Evolutionary conservation across 37 sponge, comb jelly and placozoan genomes (phyloP), one percentile per base, ranked within the genome.

Genomic region (Chondrilla cf. caribensis): DNA sequence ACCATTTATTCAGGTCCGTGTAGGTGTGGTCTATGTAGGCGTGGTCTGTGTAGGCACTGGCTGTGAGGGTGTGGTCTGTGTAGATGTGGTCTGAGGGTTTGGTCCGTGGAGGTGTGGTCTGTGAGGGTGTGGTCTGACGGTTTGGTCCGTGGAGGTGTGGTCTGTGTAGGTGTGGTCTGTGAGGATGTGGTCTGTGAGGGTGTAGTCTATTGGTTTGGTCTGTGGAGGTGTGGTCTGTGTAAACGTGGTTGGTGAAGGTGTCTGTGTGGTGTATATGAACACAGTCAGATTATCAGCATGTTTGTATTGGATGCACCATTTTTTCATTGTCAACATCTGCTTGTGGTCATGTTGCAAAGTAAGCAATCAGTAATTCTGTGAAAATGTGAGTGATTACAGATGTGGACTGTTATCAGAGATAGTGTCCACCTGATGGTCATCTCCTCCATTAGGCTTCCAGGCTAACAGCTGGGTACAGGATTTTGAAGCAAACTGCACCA

Each of bases 401-500:
- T n/a, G n/a, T n/a, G n/a, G n/a, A n/a, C n/a, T n/a, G n/a, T n/a
- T n/a, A n/a, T n/a, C n/a, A n/a, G n/a, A n/a, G n/a, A n/a, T n/a
- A n/a, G n/a, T n/a, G n/a, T n/a, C n/a, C n/a, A n/a, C n/a, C n/a
- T n/a, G n/a, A n/a, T n/a, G n/a, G n/a, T 29, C 64, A 9, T 15
- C 64, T 28, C 15, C 22, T 28, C 64, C 22, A 7, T 15, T 38
- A 91, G 88, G 91, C 91, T 14, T 81, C 91, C 25, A 32, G 91
- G n/a, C 85, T 91, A 59, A 91, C 88, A 38, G 60, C 78, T 78
- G 91, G 82, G 3, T 84, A 84, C 38, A 22, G 54, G 17, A 58
- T 38, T 40, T 39, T 91, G 72, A 81, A 78, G 70, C 77, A 24
- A 31, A 82, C 78, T 11, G 91, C 85, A 32, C 60, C 82, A 9